Conservation (phyloP, 2,797 vertebrate genomes). For the Amniataba percoides region DNA sequence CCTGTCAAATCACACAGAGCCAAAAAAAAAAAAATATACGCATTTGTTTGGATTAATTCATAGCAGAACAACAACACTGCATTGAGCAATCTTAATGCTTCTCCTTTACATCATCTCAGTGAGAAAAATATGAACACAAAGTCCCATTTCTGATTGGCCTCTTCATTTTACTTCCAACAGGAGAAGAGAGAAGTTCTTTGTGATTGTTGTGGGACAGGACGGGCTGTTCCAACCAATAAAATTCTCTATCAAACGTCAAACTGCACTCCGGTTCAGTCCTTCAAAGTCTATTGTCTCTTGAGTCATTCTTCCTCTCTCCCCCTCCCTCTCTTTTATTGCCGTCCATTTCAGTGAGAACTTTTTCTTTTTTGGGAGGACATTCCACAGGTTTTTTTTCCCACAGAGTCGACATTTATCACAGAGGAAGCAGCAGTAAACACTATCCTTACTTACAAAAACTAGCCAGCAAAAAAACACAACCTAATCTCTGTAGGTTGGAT, state of each 20-base stretch:
- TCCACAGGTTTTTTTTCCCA: conserved; percentile 33
- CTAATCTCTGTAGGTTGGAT: conserved; percentile 64
- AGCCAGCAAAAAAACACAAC: conserved; percentile 58
- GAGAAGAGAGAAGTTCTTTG: conserved; percentile 60
- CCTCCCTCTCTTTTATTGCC: conserved; percentile 60
- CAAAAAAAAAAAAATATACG: conserved; percentile 61
- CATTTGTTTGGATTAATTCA: conserved; percentile 62
- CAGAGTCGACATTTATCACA: conserved; percentile 60
- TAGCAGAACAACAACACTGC: conserved; percentile 64
- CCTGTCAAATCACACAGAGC: conserved; percentile 73
- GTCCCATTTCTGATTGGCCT: conserved; percentile 61
- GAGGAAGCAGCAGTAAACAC: conserved; percentile 65
- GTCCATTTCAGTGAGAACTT: conserved; percentile 59
- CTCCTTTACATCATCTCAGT: conserved; percentile 68
- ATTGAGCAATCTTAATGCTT: conserved; percentile 62
- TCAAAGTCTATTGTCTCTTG: conserved; percentile 47
- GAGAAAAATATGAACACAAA: conserved; percentile 58
- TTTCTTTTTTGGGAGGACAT: conserved; percentile 1
- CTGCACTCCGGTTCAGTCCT: conserved; percentile 56
- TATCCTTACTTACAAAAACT: conserved; percentile 60
- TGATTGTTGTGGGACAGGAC: conserved; percentile 56
- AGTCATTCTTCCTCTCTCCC: conserved; percentile 48
- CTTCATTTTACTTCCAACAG: conserved; percentile 59
- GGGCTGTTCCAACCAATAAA: conserved; percentile 51
- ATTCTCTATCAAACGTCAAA: conserved; percentile 48